Percentiles rank a stretch among this genome's conserved stretches.
These are phyloP conservation scores for Nerophis lumbriciformis DNA, from an alignment of 2,113 vertebrate species.

Conservation along the genomic window DNA sequence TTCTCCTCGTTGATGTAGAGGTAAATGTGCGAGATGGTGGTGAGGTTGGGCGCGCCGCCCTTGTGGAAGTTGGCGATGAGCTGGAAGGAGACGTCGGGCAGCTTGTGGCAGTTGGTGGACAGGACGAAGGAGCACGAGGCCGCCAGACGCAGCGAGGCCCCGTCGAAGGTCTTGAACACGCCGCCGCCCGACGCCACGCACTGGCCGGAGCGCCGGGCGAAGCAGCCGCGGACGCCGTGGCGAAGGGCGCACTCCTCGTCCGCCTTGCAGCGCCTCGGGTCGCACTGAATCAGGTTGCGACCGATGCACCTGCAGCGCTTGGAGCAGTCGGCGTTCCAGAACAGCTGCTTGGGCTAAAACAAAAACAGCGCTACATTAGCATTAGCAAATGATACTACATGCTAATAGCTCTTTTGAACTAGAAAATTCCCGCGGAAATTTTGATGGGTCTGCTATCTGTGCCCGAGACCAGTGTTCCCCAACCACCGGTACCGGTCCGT, in stretches of 20 bases:
- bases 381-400: no score
- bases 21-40: constrained; percentile 91
- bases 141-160: constrained; percentile 90
- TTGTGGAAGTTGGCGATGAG: constrained; percentile 98
- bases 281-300: constrained; percentile 94
- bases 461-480: no score
- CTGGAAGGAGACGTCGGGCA: constrained; percentile 96
- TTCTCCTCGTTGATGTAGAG: constrained; percentile 98
- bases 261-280: constrained; percentile 89
- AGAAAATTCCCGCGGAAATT: no score
- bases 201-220: constrained; percentile 82
- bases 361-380: neutral
- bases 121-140: constrained; percentile 96
- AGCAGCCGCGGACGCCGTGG: constrained; percentile 84
- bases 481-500: no score
- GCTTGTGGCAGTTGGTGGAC: constrained; percentile 96
- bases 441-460: no score
- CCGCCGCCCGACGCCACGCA: constrained; percentile 89
- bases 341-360: constrained; percentile 89
- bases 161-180: constrained; percentile 93
- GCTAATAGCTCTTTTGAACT: no score
- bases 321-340: constrained; percentile 93
- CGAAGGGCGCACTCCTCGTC: constrained; percentile 86
- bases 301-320: constrained; percentile 96
- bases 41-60: constrained; percentile 94